Evolutionary conservation across 2,113 vertebrate genomes (phyloP), one percentile per base, ranked within the genome.

Genomic region (Pelobates fuscus): DNA sequence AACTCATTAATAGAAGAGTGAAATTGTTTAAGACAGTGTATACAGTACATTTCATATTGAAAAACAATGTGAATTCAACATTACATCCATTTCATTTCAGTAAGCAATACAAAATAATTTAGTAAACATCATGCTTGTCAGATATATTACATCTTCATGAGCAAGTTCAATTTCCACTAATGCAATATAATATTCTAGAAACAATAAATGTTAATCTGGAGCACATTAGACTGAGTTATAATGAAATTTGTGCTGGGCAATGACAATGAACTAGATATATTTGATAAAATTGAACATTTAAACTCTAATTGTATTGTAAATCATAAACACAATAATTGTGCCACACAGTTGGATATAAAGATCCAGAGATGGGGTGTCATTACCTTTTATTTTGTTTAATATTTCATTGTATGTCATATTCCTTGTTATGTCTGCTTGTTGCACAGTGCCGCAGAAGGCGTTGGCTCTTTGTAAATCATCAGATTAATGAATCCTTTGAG

Each of bases 191-290:
- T 64, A 63, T 72, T 63, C 26, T 23, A 54, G 61, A 63, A 61
- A 71, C 59, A 72, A 72, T 72, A 72, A 71, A 71, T 52, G 15
- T 63, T 72, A 23, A 72, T 72, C 59, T 72, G 14, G 43, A 72
- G 26, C 46, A 26, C 58, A 71, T 71, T 71, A 71, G 44, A 44
- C 37, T 44, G 41, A 62, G 69, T 71, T 71, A 52, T 54, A 72
- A 63, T 72, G 41, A 63, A 72, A 72, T 62, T 54, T 63, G 59
- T 26, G 43, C 60, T 63, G 59, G 43, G 43, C 49, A 26, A n/a
- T 72, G 59, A 59, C 70, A 63, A 43, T 54, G 27, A 37, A 63
- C 63, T 52, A 63, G 60, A 63, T 11, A 5, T 27, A 72, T 63
- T 44, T 62, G 70, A 72, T 72, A 72, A 72, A 72, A 63, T 27